Conservation (phyloP, 1,140 invertebrate species). For the Temnothorax nylanderi region DNA sequence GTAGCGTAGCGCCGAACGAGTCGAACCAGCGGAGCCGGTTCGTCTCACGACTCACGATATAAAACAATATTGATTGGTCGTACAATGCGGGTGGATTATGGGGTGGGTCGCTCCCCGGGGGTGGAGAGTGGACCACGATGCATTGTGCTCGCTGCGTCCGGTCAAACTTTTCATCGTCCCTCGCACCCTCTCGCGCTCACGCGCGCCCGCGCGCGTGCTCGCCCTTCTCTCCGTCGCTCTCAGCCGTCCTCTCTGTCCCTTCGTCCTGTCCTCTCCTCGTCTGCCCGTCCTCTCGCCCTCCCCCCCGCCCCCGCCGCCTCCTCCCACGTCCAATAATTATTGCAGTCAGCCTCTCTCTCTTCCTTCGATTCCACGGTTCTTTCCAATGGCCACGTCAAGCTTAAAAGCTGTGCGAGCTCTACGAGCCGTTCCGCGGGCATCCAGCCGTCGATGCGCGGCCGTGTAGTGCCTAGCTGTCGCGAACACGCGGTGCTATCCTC, state of each 20-base stretch:
- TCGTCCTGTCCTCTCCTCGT: conserved; percentile 66
- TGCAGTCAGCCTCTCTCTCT: conserved; percentile 76
- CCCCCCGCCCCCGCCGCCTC: conserved; percentile 19
- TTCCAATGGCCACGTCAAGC: conserved; percentile 67
- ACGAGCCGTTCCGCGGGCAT: conserved; percentile 39
- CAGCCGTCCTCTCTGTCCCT: conserved; percentile 65
- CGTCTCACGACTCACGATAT: conserved; percentile 77
- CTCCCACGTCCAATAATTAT: conserved; percentile 80
- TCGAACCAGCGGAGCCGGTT: conserved; percentile 68
- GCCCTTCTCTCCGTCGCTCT: conserved; percentile 61
- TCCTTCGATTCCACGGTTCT: conserved; percentile 71
- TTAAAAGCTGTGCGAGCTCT: conserved; percentile 63
- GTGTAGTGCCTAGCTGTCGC: conserved; percentile 60
- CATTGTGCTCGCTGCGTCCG: conserved; percentile 81
- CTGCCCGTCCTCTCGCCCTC: conserved; percentile 60
- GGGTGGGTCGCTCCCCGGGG: conserved; percentile 75
- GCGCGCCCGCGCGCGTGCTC: conserved; percentile 46
- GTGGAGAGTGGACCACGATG: conserved; percentile 78
- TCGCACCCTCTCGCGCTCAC: conserved; percentile 65
- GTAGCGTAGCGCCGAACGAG: conserved; percentile 68
- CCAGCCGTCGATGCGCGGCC: conserved; percentile 59
- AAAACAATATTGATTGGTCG: conserved; percentile 84
- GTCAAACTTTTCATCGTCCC: conserved; percentile 84
- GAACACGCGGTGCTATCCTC: conserved; percentile 54
- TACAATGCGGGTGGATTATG: conserved; percentile 79